Base-by-base conservation (phyloP, 2,888 invertebrate genomes). In the Xanthorhoe designata region DNA sequence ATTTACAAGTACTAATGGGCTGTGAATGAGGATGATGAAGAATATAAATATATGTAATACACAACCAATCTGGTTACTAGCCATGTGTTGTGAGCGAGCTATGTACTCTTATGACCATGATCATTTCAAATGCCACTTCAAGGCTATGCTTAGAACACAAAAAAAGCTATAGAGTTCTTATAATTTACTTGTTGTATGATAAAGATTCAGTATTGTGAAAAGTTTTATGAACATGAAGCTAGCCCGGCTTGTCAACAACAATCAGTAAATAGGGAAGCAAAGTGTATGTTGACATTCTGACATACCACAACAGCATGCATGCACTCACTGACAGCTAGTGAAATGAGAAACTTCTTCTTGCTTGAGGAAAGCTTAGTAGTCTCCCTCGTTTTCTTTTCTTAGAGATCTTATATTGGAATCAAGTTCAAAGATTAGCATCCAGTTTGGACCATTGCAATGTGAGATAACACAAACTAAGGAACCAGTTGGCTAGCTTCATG, bases 331-430 rank as follows among this genome's bases (percentile, higher is more conserved):
- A 45, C 45, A 45, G 45, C 45, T 45, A n/a, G 15, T 45, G 45
- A 45, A 45, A 45, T 15, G 15, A 15, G 5, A 15, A 45, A 15
- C 15, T 7, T 10, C 0, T 45, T 10, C 5, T 4, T 45, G n/a
- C 6, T 13, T 10, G 10, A 2, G 38, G 42, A 42, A 47, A 42
- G 13, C 4, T 42, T 9, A 1, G 2, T 42, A 7, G 38, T 13
- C 9, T 38, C 3, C 8, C 9, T 38, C 13, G 13, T 42, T 13
- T 4, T 42, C 2, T 13, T 55, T 51, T 51, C 56, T 38, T 29
- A 42, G 7, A 29, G 42, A 38, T 13, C 29, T 51, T 51, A 5
- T 51, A 62, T 51, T 42, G 56, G 42, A 62, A 56, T 50, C 49
- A 6, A 53, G 6, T 32, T 5, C 32, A 32, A 50, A 6, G 0